phyloP scores from a whole-genome alignment of 2,888 invertebrate species.

The Conus canariensis region DNA sequence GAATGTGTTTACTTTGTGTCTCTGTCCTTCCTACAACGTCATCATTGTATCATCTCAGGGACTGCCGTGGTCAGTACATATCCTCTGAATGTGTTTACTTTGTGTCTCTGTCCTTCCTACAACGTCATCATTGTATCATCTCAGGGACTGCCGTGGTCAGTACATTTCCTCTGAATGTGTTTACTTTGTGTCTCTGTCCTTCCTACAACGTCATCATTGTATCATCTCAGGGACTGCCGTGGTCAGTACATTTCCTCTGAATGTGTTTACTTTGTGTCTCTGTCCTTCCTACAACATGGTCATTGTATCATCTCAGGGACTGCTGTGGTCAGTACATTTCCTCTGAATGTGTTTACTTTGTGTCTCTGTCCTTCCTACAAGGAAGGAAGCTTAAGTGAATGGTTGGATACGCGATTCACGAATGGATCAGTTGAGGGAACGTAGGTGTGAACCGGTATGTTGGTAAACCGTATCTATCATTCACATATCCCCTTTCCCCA shows the following conservation, averaged over 20 bases:
- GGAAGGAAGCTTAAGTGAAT: no score
- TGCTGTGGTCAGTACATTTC: slow-evolving; percentile 89
- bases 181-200: background rate
- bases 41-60: slow-evolving; percentile 84
- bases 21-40: background rate
- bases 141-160: slow-evolving; percentile 97
- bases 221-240: slow-evolving; percentile 93
- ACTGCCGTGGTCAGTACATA: slow-evolving; percentile 91
- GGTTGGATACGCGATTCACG: no score
- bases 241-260: slow-evolving; percentile 83
- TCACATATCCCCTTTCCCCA: no score
- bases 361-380: background rate
- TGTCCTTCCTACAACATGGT: slow-evolving; percentile 68
- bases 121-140: slow-evolving; percentile 84
- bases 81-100: background rate
- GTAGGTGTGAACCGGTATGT: no score
- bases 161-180: background rate
- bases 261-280: background rate
- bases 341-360: background rate
- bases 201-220: background rate
- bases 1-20: no score
- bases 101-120: background rate
- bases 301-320: slow-evolving; percentile 92
- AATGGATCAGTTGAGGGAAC: no score
- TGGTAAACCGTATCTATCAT: no score